Conservation (phyloP, 2,113 vertebrate genomes). For the Rostratula benghalensis region DNA sequence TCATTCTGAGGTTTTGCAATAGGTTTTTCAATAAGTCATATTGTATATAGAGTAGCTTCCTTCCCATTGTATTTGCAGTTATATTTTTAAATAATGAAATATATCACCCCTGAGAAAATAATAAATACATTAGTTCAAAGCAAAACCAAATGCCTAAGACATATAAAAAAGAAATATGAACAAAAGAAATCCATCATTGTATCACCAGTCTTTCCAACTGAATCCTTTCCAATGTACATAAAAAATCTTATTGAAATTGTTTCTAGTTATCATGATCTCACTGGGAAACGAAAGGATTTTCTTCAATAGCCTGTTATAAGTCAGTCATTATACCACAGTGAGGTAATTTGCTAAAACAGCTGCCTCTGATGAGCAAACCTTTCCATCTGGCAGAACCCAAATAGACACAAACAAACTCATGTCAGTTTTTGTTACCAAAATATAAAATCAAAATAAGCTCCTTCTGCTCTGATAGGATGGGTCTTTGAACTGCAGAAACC, state of each 20-base stretch:
- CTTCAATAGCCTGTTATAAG: slow-evolving; percentile 71
- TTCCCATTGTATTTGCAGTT: slow-evolving; percentile 23
- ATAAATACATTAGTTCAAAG: slow-evolving; percentile 56
- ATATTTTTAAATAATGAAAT: slow-evolving; percentile 55
- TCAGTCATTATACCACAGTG: slow-evolving; percentile 74
- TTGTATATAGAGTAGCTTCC: slow-evolving; percentile 20
- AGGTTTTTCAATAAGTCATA: not conserved
- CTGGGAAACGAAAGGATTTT: slow-evolving; percentile 72
- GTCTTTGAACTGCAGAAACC: slow-evolving; percentile 1
- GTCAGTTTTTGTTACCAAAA: slow-evolving; percentile 43
- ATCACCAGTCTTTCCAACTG: slow-evolving; percentile 59
- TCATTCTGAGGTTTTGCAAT: not conserved
- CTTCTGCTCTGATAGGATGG: not conserved
- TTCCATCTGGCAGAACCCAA: slow-evolving; percentile 75
- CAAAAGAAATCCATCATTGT: slow-evolving; percentile 62
- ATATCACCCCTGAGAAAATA: slow-evolving; percentile 50
- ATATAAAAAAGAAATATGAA: slow-evolving; percentile 41
- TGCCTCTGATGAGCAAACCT: slow-evolving; percentile 78
- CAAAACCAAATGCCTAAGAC: slow-evolving; percentile 52
- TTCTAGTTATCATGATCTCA: slow-evolving; percentile 75
- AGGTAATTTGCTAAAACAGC: slow-evolving; percentile 82
- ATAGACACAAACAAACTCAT: slow-evolving; percentile 69
- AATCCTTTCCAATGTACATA: slow-evolving; percentile 76
- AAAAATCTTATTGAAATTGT: slow-evolving; percentile 72
- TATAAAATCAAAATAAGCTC: slow-evolving; percentile 39